Evolutionary conservation across 2,888 invertebrate genomes (phyloP), one percentile per base, ranked within the genome.

Genomic region (Pyrrhosoma nymphula): DNA sequence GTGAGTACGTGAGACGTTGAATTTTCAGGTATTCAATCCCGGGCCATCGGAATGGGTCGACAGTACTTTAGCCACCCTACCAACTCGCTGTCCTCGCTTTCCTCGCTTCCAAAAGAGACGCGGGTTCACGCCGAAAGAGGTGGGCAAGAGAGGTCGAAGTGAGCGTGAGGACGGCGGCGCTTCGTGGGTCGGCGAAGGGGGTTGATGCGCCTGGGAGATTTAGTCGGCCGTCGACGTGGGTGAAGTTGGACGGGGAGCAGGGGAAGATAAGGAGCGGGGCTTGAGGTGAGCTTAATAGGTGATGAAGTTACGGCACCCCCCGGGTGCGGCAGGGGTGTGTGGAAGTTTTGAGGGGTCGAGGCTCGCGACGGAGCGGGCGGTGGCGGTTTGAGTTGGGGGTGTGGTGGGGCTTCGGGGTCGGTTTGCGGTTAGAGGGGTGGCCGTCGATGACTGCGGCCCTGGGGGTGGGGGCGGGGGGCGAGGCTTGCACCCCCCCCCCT

Each of bases 251-350:
- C 35, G 35, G 35, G 30, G 82, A 12, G 69, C 23, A n/a, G 0
- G 23, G 69, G n/a, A 26, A 26, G 82, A 69, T 35, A 35, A 82
- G 82, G 82, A 35, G 82, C 16, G 14, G 16, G 14, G 82, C 82
- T 82, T 30, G 82, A 82, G 82, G 30, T 82, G 82, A 35, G 82
- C 82, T 82, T 14, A 82, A 82, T 30, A 35, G 82, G 82, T 82
- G 82, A 82, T 82, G 82, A 82, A 82, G 82, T 82, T 82, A 82
- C 30, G 82, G 82, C 82, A 69, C 69, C 26, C 30, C n/a, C 16
- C 30, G 82, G 26, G 35, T n/a, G 35, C 16, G 82, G 10, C 16
- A 14, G 82, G 82, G 10, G 12, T 10, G 35, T 47, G 47, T 26
- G 69, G 23, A 23, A 69, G 69, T n/a, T 69, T 69, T 47, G 47